Conservation (phyloP, 2,797 vertebrate genomes). For the Anisognathus igniventris region DNA sequence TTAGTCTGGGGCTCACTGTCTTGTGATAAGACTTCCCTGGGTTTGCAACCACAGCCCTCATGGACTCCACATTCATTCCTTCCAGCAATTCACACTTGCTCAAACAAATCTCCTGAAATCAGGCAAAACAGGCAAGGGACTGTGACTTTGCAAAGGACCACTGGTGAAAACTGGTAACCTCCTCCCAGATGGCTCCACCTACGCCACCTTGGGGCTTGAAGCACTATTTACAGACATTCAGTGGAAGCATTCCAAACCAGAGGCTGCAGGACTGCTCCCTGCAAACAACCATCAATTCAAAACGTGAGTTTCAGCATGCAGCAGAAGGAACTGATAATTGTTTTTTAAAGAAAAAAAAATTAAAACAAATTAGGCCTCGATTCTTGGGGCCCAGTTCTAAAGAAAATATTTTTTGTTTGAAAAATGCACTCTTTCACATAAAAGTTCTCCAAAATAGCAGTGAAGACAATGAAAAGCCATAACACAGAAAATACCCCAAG, state of each 20-base stretch:
- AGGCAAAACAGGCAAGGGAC: neutral
- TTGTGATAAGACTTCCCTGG: neutral
- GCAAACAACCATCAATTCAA: neutral
- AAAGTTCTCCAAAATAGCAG: neutral
- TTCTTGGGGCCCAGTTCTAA: neutral
- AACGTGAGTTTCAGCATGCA: neutral
- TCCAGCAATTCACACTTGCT: neutral
- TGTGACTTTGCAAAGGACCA: fast-evolving
- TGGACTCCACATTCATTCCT: neutral
- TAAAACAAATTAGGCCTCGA: neutral
- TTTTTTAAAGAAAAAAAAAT: neutral
- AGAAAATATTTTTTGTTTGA: neutral
- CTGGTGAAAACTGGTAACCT: neutral
- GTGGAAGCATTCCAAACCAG: neutral
- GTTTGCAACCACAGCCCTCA: fast-evolving
- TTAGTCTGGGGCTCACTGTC: neutral
- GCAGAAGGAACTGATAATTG: neutral
- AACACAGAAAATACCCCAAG: neutral
- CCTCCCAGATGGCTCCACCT: neutral
- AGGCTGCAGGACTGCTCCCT: neutral
- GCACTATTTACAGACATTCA: neutral
- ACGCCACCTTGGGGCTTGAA: neutral
- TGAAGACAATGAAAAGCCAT: neutral
- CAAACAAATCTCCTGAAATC: neutral
- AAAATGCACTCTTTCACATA: neutral